phyloP scores from a whole-genome alignment of 2,113 vertebrate genomes.

The Hoplias malabaricus region DNA sequence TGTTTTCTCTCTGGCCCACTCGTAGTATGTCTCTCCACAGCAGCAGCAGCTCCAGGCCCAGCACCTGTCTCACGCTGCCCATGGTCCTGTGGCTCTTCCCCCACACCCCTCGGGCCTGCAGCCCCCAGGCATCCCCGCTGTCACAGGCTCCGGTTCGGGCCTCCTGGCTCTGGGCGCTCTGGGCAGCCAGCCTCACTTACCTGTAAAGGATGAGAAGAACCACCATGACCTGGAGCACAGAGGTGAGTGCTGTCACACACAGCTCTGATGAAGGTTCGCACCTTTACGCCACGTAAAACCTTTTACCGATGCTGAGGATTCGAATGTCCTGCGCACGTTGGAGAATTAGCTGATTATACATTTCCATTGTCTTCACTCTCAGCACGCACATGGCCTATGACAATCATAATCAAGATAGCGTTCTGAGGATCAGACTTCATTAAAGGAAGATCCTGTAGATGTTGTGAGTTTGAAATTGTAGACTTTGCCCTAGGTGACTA shows the following conservation, averaged over 20 bases:
- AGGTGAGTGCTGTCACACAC: conserved; percentile 72
- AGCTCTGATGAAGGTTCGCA: conserved; percentile 20
- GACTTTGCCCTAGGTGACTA: conserved; percentile 38
- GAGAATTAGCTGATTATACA: too few relatives aligned
- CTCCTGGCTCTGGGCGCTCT: conserved; percentile 88
- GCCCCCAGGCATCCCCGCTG: conserved; percentile 86
- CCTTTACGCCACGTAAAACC: neutral
- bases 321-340: too few relatives aligned
- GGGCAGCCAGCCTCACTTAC: conserved; percentile 90
- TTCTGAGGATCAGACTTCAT: neutral
- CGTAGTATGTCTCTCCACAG: conserved; percentile 74
- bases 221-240: conserved; percentile 93
- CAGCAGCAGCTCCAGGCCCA: conserved; percentile 97
- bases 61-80: conserved; percentile 92
- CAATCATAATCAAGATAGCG: too few relatives aligned
- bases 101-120: conserved; percentile 92
- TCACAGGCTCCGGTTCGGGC: conserved; percentile 83
- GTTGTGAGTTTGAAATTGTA: neutral
- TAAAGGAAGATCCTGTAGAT: neutral
- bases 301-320: too few relatives aligned
- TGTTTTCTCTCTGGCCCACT: conserved; percentile 62
- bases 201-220: conserved; percentile 96
- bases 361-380: too few relatives aligned
- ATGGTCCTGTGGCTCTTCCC: conserved; percentile 88
- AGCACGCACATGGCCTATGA: too few relatives aligned